Percentiles rank a stretch among this genome's conserved stretches.
These are phyloP conservation scores for Pyrocoelia pectoralis DNA, from an alignment of 2,888 invertebrate genomes.

Conservation along the genomic window DNA sequence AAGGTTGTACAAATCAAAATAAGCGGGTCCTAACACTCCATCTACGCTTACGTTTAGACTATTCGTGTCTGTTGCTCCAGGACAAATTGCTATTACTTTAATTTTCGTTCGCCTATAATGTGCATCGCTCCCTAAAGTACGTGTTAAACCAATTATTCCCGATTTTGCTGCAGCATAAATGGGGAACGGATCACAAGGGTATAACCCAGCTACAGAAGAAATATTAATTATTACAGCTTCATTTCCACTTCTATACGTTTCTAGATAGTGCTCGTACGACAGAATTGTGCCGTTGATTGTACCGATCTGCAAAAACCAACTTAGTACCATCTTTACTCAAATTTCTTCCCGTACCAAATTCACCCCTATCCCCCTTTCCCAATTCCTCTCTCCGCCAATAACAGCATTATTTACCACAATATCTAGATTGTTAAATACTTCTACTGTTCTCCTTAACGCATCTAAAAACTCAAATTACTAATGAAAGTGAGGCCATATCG, in stretches of 20 bases:
- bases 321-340: constrained; percentile 45
- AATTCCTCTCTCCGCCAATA: constrained; percentile 31
- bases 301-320: not conserved
- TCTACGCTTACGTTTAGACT: no score
- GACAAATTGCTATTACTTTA: constrained; percentile 41
- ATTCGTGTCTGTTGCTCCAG: constrained; percentile 23
- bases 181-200: constrained; percentile 24
- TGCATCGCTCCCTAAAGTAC: constrained; percentile 24
- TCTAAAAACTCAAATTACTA: not conserved
- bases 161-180: constrained; percentile 41
- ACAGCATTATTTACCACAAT: constrained; percentile 41
- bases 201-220: constrained; percentile 42
- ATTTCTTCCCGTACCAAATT: constrained; percentile 29
- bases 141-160: constrained; percentile 41
- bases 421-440: constrained; percentile 26
- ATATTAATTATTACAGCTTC: constrained; percentile 46
- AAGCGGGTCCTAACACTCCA: no score
- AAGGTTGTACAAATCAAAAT: not conserved
- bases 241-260: constrained; percentile 40
- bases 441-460: not conserved
- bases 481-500: no score
- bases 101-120: constrained; percentile 33
- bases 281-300: not conserved
- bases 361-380: constrained; percentile 38
- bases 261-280: constrained; percentile 27